Conservation (phyloP, 2,113 vertebrate species). For the Pluvianellus socialis region DNA sequence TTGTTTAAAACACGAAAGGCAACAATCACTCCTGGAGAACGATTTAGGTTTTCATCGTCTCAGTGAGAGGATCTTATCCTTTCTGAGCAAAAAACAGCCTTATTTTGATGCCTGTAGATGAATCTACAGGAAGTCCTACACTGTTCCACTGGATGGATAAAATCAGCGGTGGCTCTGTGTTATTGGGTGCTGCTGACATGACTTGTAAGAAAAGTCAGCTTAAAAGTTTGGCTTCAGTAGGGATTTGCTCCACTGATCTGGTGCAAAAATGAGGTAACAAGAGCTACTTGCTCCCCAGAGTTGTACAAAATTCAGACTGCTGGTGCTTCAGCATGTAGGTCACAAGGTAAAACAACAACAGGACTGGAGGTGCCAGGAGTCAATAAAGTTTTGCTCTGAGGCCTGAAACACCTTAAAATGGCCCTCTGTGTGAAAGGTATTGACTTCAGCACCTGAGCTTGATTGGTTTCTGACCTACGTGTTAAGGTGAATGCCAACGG, state of each 20-base stretch:
- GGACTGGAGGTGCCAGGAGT: neutral
- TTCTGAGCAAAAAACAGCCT: neutral
- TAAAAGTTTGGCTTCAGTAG: neutral
- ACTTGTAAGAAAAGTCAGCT: neutral
- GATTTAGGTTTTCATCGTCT: neutral
- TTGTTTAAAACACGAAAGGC: neutral
- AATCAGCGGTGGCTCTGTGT: neutral
- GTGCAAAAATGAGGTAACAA: neutral
- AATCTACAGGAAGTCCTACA: neutral
- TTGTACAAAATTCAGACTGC: neutral
- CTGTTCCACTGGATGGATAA: neutral
- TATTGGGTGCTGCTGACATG: neutral
- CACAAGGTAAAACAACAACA: neutral
- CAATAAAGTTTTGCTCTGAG: neutral
- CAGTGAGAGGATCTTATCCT: neutral
- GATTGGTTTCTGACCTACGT: neutral
- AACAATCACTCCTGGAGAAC: neutral
- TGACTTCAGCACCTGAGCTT: neutral
- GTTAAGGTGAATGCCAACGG: fast-evolving
- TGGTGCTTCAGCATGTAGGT: neutral
- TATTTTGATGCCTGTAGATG: neutral
- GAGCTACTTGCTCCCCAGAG: neutral
- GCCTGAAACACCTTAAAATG: neutral
- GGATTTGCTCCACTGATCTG: neutral
- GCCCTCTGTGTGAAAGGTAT: neutral